Percentiles rank a stretch among this genome's conserved stretches.
phyloP scores from a whole-genome alignment of 2,797 vertebrate species.

The Furcifer pardalis region DNA sequence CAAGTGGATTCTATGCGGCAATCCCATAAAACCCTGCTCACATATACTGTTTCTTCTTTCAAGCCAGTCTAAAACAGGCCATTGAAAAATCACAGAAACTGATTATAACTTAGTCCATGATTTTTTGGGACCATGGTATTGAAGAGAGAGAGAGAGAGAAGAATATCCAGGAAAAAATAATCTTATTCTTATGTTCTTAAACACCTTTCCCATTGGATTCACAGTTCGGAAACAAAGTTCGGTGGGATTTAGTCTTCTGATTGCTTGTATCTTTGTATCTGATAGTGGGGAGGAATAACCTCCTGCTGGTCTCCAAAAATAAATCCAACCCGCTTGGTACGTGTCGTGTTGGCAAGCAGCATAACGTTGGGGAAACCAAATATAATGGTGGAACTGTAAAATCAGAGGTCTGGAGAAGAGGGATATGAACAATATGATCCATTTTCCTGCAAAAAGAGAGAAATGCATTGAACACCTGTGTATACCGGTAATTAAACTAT shows the following conservation, averaged over 20 bases:
- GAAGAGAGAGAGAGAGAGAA: slow-evolving; percentile 47
- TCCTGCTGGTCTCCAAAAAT: slow-evolving; percentile 78
- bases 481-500: neutral
- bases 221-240: slow-evolving; percentile 78
- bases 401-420: slow-evolving; percentile 87
- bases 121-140: slow-evolving; percentile 50
- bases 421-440: slow-evolving; percentile 82
- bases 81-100: slow-evolving; percentile 39
- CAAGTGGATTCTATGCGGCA: slow-evolving; percentile 49
- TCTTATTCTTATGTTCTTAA: slow-evolving; percentile 58
- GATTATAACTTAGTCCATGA: slow-evolving; percentile 33
- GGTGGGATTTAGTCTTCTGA: slow-evolving; percentile 73
- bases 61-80: slow-evolving; percentile 44
- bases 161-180: slow-evolving; percentile 44
- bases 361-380: slow-evolving; percentile 58
- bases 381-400: slow-evolving; percentile 51
- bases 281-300: slow-evolving; percentile 78
- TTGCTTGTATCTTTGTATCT: slow-evolving; percentile 76
- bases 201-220: slow-evolving; percentile 71
- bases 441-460: slow-evolving; percentile 82
- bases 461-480: neutral
- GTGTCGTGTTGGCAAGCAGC: slow-evolving; percentile 65
- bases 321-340: slow-evolving; percentile 63
- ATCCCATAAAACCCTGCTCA: slow-evolving; percentile 24
- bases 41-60: slow-evolving; percentile 39